Conservation (phyloP, 2,113 vertebrate species). For the Zootoca vivipara region DNA sequence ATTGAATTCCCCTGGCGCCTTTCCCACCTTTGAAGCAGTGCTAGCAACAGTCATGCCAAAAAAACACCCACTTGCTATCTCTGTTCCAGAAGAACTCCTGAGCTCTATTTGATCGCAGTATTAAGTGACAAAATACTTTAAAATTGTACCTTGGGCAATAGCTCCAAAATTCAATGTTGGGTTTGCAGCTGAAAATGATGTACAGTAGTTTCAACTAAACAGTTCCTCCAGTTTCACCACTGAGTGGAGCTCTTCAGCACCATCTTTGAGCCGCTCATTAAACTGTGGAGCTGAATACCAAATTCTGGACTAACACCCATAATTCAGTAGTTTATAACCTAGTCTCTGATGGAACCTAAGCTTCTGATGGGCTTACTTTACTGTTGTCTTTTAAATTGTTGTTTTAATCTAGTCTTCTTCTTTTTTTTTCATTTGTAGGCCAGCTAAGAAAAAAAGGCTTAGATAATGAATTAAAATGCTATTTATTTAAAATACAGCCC, state of each 20-base stretch:
- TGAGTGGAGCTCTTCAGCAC: background rate
- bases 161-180: background rate
- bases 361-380: too few relatives aligned
- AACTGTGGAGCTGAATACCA: background rate
- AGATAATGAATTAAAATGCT: too few relatives aligned
- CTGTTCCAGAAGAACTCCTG: too few relatives aligned
- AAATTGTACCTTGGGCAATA: background rate
- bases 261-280: background rate
- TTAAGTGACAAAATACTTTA: background rate
- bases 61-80: background rate
- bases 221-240: background rate
- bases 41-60: background rate
- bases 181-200: background rate
- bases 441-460: too few relatives aligned
- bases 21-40: background rate
- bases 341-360: too few relatives aligned
- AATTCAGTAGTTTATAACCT: too few relatives aligned
- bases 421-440: too few relatives aligned
- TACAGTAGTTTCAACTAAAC: background rate
- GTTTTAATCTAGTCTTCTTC: too few relatives aligned
- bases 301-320: background rate
- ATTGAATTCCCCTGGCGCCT: background rate
- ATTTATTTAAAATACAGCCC: too few relatives aligned
- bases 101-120: too few relatives aligned
- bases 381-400: too few relatives aligned